These are phyloP conservation scores for Sylvietta virens DNA, from an alignment of 2,113 vertebrate species.

Conservation along the genomic window DNA sequence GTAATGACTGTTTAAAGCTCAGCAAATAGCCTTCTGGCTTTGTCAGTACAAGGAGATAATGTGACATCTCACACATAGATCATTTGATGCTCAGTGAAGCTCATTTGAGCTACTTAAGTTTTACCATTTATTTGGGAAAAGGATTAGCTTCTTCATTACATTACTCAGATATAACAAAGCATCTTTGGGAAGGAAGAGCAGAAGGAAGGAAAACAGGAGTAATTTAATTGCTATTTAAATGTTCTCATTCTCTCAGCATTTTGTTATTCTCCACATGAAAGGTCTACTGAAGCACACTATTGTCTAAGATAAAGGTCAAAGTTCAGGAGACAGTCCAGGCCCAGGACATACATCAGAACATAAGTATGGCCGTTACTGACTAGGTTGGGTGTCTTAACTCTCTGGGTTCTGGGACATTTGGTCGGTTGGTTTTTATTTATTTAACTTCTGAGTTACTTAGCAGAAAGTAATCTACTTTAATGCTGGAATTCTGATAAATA, in stretches of 20 bases:
- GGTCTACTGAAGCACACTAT: neutral
- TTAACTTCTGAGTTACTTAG: neutral
- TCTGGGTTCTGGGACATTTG: neutral
- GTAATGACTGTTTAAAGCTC: neutral
- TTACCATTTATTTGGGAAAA: neutral
- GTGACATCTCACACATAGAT: neutral
- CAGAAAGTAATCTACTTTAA: neutral
- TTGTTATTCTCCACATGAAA: neutral
- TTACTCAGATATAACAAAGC: neutral
- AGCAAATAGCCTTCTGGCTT: neutral
- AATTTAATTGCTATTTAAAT: neutral
- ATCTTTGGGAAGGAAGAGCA: neutral
- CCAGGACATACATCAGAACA: neutral
- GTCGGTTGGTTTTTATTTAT: neutral
- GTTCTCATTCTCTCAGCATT: neutral
- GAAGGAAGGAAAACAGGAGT: neutral
- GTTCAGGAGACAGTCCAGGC: neutral
- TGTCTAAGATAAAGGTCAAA: neutral
- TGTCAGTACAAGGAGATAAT: neutral
- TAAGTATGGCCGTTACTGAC: neutral
- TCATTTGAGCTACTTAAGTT: neutral
- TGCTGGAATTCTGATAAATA: neutral
- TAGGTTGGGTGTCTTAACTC: neutral
- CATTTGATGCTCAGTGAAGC: neutral
- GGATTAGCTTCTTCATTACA: neutral